Conservation (phyloP, 2,797 vertebrate species). For the Acanthornis magna region DNA sequence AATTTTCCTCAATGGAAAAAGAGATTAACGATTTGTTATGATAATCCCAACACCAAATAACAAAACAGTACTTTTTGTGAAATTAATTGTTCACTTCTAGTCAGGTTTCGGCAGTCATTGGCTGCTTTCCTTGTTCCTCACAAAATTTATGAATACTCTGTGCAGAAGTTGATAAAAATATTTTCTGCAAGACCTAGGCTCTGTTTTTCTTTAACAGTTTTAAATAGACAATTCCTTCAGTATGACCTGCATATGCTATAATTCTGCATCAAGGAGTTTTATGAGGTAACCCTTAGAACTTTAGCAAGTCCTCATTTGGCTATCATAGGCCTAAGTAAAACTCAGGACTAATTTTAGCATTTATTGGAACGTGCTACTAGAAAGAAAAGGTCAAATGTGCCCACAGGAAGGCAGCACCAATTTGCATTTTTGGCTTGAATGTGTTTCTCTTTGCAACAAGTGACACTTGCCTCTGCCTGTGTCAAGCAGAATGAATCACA, state of each 20-base stretch:
- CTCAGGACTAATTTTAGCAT: neutral
- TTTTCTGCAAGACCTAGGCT: neutral
- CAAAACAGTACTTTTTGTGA: neutral
- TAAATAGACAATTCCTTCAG: neutral
- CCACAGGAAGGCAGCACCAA: neutral
- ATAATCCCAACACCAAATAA: neutral
- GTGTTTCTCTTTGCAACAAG: neutral
- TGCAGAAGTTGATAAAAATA: neutral
- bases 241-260: rapidly evolving
- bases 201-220: neutral
- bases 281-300: neutral
- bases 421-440: neutral
- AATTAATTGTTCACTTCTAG: neutral
- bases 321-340: neutral
- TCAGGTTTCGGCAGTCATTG: neutral
- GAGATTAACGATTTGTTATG: neutral
- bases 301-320: neutral
- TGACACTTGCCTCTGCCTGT: neutral
- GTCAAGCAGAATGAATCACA: neutral
- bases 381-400: neutral
- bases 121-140: neutral
- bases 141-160: neutral
- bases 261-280: neutral
- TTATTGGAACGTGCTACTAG: neutral
- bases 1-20: neutral